Percentiles rank a stretch among this genome's conserved stretches.
These are phyloP conservation scores for Phenganax stokvisi DNA, from an alignment of 92 coral and sea anemone species.

Conservation along the genomic window DNA sequence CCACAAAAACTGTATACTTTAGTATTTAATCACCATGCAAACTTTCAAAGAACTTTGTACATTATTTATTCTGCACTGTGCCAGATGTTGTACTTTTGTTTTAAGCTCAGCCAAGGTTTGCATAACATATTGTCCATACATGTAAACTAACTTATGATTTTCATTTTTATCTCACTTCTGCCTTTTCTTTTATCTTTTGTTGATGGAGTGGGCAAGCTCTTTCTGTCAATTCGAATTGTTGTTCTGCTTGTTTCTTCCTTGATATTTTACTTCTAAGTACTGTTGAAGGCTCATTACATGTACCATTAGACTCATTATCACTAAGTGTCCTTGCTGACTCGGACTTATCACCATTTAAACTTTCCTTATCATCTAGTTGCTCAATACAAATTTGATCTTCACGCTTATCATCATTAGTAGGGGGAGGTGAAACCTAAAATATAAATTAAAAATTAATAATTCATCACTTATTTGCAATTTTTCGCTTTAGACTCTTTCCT, in stretches of 20 bases:
- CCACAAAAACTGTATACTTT: too few species aligned
- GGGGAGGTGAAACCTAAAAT: background rate
- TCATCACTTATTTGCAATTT: background rate
- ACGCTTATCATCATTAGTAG: background rate
- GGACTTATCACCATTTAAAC: background rate
- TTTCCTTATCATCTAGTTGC: background rate
- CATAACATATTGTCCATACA: background rate
- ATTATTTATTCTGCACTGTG: background rate
- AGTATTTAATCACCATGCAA: too few species aligned
- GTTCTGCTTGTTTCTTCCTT: too few species aligned
- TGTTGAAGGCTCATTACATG: background rate
- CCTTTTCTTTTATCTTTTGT: background rate
- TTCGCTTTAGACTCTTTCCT: conserved; percentile 21
- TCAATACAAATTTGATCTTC: background rate
- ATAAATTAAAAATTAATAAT: background rate
- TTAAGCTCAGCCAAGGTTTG: background rate
- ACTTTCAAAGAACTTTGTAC: too few species aligned
- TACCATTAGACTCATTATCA: conserved; percentile 1
- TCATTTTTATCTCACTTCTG: background rate
- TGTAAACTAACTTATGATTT: background rate
- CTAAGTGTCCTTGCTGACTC: background rate
- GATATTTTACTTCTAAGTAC: background rate
- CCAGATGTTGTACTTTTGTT: background rate
- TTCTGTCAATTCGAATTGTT: background rate
- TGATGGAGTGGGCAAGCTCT: background rate